These are phyloP conservation scores for Steinernema hermaphroditum DNA, from an alignment of 2,888 invertebrate genomes.

Conservation along the genomic window DNA sequence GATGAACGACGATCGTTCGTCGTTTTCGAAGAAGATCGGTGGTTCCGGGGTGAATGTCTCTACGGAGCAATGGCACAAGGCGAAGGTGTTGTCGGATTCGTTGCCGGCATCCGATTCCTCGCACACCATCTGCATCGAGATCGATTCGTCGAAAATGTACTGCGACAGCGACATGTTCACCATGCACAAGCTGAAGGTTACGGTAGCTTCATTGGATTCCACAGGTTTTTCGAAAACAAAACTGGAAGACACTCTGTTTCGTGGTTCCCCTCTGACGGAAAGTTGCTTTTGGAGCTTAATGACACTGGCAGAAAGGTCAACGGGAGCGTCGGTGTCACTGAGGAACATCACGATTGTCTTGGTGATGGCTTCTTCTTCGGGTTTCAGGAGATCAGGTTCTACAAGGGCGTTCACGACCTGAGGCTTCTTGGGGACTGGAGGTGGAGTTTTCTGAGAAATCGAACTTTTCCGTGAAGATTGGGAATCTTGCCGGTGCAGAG, in stretches of 20 bases:
- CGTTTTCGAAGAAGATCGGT: conserved; percentile 25
- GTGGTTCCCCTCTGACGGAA: not conserved
- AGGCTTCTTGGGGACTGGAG: not conserved
- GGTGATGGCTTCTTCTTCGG: conserved; percentile 37
- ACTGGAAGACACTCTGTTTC: not conserved
- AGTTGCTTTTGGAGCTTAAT: conserved; percentile 10
- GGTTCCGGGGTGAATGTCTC: conserved; percentile 34
- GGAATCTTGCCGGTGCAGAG: too few relatives aligned
- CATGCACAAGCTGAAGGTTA: conserved; percentile 3
- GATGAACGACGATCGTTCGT: conserved; percentile 6
- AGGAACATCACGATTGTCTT: conserved; percentile 40
- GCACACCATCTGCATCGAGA: conserved; percentile 61
- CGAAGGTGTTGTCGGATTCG: conserved; percentile 51
- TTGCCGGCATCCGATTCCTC: conserved; percentile 59
- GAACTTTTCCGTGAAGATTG: too few relatives aligned
- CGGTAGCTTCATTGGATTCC: not conserved
- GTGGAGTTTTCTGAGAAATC: too few relatives aligned
- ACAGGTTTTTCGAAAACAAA: not conserved
- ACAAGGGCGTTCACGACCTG: not conserved
- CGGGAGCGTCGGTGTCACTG: not conserved
- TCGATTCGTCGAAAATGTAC: conserved; percentile 49
- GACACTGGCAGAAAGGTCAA: conserved; percentile 5
- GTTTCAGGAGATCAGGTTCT: not conserved
- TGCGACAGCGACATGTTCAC: conserved; percentile 24
- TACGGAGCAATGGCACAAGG: conserved; percentile 40